Evolutionary conservation across 1,140 invertebrate genomes (phyloP).

Genomic region (Neodiprion fabricii): DNA sequence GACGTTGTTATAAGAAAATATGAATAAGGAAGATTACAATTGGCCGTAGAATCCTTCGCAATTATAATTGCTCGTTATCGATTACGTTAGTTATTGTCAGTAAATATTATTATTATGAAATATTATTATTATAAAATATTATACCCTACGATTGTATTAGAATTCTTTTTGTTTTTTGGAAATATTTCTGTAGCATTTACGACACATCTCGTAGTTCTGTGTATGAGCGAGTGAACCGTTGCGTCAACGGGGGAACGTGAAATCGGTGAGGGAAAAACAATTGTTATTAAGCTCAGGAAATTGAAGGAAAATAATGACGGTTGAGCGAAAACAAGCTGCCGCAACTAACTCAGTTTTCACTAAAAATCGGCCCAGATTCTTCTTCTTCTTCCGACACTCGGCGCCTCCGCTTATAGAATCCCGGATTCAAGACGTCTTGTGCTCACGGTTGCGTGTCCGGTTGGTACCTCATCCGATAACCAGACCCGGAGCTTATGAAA

Average conservation of each 20-base stretch:
- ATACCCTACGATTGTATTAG: slow-evolving; percentile 13
- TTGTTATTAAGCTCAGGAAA: background rate
- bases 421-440: no score
- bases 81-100: background rate
- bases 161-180: background rate
- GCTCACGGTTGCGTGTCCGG: no score
- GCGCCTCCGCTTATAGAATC: no score
- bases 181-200: slow-evolving; percentile 11
- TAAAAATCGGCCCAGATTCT: background rate
- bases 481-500: background rate
- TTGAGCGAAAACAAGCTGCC: background rate
- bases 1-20: no score
- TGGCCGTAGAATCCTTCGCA: no score
- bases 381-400: background rate
- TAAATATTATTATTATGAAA: slow-evolving; percentile 7
- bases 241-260: background rate
- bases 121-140: slow-evolving; percentile 22
- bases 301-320: background rate
- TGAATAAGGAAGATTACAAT: no score
- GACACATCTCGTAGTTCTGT: slow-evolving; percentile 1
- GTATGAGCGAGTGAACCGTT: background rate
- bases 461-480: background rate
- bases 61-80: no score
- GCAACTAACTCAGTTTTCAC: background rate
- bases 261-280: no score